phyloP scores from a whole-genome alignment of 1,140 invertebrate species.

The Pogonomyrmex californicus region DNA sequence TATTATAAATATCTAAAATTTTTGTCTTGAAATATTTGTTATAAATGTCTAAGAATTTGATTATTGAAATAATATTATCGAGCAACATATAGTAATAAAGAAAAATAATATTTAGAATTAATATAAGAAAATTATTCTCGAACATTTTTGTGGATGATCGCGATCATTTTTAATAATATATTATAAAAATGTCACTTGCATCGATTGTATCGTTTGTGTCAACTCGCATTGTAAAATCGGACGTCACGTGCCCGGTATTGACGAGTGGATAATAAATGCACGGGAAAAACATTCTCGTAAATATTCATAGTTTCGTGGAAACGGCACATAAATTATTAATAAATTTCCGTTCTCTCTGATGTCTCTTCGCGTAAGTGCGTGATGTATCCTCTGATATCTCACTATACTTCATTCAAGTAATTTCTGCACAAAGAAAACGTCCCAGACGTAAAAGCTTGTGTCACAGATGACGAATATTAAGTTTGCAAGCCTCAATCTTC shows the following conservation, averaged over 20 bases:
- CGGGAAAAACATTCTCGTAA: slow-evolving; percentile 4
- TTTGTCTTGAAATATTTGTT: no score
- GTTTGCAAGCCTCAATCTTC: no score
- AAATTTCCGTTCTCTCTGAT: slow-evolving; percentile 19
- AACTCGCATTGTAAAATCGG: background rate
- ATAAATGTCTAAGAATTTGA: background rate
- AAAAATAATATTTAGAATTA: background rate
- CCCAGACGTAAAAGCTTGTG: no score
- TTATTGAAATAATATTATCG: background rate
- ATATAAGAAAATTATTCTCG: background rate
- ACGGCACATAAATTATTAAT: slow-evolving; percentile 25
- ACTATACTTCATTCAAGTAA: background rate
- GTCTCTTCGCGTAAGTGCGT: background rate
- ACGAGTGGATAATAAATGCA: slow-evolving; percentile 1
- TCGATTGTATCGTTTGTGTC: background rate
- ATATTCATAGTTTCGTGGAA: slow-evolving; percentile 33
- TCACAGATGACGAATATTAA: no score
- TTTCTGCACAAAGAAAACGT: background rate
- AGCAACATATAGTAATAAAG: background rate
- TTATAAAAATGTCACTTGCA: background rate
- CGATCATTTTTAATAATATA: background rate
- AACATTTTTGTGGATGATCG: background rate
- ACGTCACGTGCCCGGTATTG: background rate
- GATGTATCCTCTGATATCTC: background rate
- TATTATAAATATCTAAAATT: background rate